Base-by-base conservation (phyloP, 30 jellyfish, hydroid and myxozoan genomes). In the Hydra vulgaris region DNA sequence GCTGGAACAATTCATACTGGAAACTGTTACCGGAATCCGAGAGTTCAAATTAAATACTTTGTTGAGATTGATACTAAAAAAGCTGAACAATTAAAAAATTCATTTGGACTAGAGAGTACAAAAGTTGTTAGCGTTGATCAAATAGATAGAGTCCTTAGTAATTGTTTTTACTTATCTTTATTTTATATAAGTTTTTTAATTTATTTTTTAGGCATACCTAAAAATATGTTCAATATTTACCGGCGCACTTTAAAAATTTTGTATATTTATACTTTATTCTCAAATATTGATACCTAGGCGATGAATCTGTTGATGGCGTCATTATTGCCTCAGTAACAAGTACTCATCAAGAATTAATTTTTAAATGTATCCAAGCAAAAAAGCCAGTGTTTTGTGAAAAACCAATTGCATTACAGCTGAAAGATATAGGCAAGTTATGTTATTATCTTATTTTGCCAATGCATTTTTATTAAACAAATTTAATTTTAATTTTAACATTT, bases 381-480 rank as follows among this genome's bases (percentile, higher is more conserved):
- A 94, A 94, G 67, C 95, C 99, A 27, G 93, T 87, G 0, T 88
- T 94, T 88, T 94, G 99, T 77, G 99, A 94, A 73, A 94, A 94
- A 70, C 99, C 99, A 18, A 67, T 94, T 7, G 99, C 99, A n/a
- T 89, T 81, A 69, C 66, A 89, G 8, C 80, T 69, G 26, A 83
- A 94, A 83, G 96, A 81, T 79, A 82, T 85, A 66, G 96, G 99
- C 87, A 70, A 21, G 86, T 20, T 15, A 67, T 0, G n/a, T n/a
- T n/a, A n/a, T n/a, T n/a, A n/a, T n/a, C n/a, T n/a, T n/a, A n/a
- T n/a, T n/a, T n/a, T n/a, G n/a, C n/a, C n/a, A n/a, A n/a, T n/a
- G n/a, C n/a, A n/a, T n/a, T n/a, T n/a, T n/a, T n/a, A n/a, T n/a
- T n/a, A n/a, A n/a, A n/a, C n/a, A n/a, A n/a, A n/a, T n/a, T n/a